A percentile compares a stretch with the other conserved stretches of the same genome.
Evolutionary conservation across 2,797 vertebrate genomes (phyloP).

Genomic region (Microchirus variegatus): DNA sequence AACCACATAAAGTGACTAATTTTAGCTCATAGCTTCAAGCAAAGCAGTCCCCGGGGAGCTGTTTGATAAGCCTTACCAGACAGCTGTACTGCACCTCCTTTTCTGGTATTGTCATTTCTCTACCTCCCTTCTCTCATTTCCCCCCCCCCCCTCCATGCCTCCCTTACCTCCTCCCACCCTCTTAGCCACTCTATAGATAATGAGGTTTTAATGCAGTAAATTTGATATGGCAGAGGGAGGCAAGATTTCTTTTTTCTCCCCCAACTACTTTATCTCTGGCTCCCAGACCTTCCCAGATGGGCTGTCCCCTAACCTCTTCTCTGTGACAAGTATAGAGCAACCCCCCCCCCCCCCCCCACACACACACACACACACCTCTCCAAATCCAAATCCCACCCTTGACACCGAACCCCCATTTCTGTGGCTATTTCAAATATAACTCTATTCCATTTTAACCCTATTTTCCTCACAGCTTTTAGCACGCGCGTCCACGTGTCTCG

Average conservation of each 20-base stretch:
- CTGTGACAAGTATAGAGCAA: slow-evolving; percentile 35
- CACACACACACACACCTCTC: slow-evolving; percentile 18
- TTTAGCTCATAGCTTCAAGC: slow-evolving; percentile 59
- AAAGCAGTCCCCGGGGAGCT: slow-evolving; percentile 45
- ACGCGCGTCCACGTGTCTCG: slow-evolving; percentile 2
- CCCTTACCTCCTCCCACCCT: slow-evolving; percentile 17
- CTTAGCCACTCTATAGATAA: slow-evolving; percentile 62
- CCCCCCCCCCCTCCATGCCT: slow-evolving; percentile 10
- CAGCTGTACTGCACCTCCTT: slow-evolving; percentile 44
- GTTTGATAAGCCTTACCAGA: slow-evolving; percentile 55
- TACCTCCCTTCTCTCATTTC: slow-evolving; percentile 29
- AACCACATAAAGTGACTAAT: slow-evolving; percentile 40
- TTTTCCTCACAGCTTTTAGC: slow-evolving; percentile 5
- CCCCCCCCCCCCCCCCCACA: neutral
- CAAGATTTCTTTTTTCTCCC: slow-evolving; percentile 43
- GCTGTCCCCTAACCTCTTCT: slow-evolving; percentile 67
- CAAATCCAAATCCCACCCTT: slow-evolving; percentile 29
- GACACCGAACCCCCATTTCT: slow-evolving; percentile 32
- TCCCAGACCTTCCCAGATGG: slow-evolving; percentile 70
- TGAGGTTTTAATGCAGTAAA: slow-evolving; percentile 77
- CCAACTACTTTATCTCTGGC: slow-evolving; percentile 72
- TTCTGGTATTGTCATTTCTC: slow-evolving; percentile 38
- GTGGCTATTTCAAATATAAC: slow-evolving; percentile 34
- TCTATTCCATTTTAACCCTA: slow-evolving; percentile 3
- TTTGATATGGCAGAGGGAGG: slow-evolving; percentile 67